Evolutionary conservation across 2,113 vertebrate genomes (phyloP).

Genomic region (Austrofundulus limnaeus): DNA sequence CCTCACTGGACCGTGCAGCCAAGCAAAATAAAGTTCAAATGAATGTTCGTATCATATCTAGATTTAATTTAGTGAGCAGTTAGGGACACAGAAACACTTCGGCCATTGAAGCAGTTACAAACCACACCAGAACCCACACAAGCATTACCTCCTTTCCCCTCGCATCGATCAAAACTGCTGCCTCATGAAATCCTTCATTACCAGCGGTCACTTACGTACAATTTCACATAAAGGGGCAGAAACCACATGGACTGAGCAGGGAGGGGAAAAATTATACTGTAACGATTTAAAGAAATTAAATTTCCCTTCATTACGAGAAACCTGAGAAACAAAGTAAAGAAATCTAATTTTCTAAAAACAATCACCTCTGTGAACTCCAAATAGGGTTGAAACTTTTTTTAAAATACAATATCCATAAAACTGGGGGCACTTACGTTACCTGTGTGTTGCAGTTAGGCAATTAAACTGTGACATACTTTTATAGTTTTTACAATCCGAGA

Average conservation of each 20-base stretch:
- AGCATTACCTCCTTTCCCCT: slow-evolving; percentile 35
- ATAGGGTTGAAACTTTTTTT: slow-evolving; percentile 38
- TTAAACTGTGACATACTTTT: slow-evolving; percentile 6
- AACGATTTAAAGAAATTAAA: slow-evolving; percentile 46
- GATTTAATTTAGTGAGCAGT: slow-evolving; percentile 39
- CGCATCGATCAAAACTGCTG: slow-evolving; percentile 49
- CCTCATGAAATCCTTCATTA: slow-evolving; percentile 52
- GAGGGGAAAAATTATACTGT: slow-evolving; percentile 47
- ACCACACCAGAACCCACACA: slow-evolving; percentile 35
- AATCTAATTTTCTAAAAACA: slow-evolving; percentile 56
- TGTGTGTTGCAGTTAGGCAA: slow-evolving; percentile 16
- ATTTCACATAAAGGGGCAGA: slow-evolving; percentile 40
- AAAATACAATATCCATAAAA: slow-evolving; percentile 62
- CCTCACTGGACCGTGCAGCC: not conserved
- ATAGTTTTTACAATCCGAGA: slow-evolving; percentile 4
- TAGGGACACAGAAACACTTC: slow-evolving; percentile 24
- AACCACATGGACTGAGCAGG: slow-evolving; percentile 40
- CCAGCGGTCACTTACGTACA: slow-evolving; percentile 43
- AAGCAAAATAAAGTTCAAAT: slow-evolving; percentile 31
- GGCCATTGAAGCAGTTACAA: slow-evolving; percentile 25
- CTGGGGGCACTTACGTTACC: slow-evolving; percentile 24
- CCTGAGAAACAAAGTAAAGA: slow-evolving; percentile 44
- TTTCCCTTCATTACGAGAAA: slow-evolving; percentile 52
- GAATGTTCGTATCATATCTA: slow-evolving; percentile 27
- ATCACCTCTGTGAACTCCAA: slow-evolving; percentile 35